Conservation (phyloP, 2,113 vertebrate species). For the Regulus satrapa region DNA sequence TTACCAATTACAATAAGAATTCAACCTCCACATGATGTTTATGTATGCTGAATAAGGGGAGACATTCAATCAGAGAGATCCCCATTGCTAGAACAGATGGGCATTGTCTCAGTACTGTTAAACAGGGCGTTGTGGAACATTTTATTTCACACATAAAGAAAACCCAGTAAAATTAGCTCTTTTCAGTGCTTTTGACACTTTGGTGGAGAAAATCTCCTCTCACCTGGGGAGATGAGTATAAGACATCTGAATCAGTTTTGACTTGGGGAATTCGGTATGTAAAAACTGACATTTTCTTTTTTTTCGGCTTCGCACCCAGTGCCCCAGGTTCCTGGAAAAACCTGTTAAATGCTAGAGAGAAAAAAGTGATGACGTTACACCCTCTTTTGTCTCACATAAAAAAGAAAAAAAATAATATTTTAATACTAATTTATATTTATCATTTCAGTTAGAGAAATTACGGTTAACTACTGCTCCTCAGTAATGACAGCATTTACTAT, state of each 20-base stretch:
- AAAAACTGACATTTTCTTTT: slow-evolving; percentile 62
- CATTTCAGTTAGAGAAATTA: background rate
- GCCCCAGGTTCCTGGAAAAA: slow-evolving; percentile 3
- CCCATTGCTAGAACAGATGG: slow-evolving; percentile 38
- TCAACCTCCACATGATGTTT: background rate
- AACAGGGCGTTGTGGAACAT: background rate
- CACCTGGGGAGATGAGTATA: background rate
- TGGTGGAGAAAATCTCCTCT: background rate
- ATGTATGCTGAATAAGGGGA: background rate
- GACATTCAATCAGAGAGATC: background rate
- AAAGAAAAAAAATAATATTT: background rate
- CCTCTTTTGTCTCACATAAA: background rate
- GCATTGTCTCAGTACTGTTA: background rate
- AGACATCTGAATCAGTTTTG: slow-evolving; percentile 32
- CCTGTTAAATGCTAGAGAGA: background rate
- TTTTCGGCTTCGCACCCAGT: background rate
- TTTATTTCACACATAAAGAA: slow-evolving; percentile 25
- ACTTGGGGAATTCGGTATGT: slow-evolving; percentile 46
- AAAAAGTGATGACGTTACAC: background rate
- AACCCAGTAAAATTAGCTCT: slow-evolving; percentile 29
- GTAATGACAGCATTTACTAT: background rate
- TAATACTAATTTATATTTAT: background rate
- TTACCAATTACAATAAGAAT: background rate
- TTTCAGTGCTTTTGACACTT: slow-evolving; percentile 43
- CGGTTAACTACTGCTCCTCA: background rate